Percentiles rank a stretch among this genome's conserved stretches.
Evolutionary conservation across 2,113 vertebrate genomes (phyloP).

Genomic region (Acinonyx jubatus): DNA sequence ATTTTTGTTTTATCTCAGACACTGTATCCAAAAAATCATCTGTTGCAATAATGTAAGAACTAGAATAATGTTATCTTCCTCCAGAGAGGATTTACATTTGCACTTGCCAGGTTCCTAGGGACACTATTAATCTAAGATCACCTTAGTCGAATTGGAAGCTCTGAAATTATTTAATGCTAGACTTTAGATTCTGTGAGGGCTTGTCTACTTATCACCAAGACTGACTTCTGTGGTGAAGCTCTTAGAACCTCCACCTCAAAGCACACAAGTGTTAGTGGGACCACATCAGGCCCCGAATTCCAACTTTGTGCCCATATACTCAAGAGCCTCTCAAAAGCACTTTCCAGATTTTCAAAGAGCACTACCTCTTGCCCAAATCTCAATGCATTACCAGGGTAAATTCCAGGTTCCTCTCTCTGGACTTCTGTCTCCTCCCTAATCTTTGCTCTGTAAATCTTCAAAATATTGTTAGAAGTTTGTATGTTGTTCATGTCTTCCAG

Average conservation of each 20-base stretch:
- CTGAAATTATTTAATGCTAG: background rate
- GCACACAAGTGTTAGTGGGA: background rate
- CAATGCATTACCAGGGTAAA: background rate
- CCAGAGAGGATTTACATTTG: background rate
- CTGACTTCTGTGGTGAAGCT: background rate
- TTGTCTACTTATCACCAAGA: background rate
- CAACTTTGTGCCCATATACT: background rate
- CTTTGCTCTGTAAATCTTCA: background rate
- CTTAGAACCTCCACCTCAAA: background rate
- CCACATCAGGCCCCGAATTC: background rate
- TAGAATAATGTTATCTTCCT: background rate
- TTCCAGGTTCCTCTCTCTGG: background rate
- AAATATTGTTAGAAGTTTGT: background rate
- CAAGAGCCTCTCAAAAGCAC: background rate
- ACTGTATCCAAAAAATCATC: background rate
- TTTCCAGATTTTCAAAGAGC: background rate
- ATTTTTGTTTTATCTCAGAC: background rate
- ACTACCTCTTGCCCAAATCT: background rate
- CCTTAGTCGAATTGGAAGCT: background rate
- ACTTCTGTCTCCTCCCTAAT: background rate
- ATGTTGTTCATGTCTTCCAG: background rate
- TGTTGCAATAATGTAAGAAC: background rate
- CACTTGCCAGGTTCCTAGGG: background rate
- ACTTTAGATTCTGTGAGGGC: background rate
- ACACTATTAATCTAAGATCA: background rate